A percentile compares a stretch with the other conserved stretches of the same genome.
Conservation (phyloP, 2,797 vertebrate species). For the Xerus rutilus region DNA sequence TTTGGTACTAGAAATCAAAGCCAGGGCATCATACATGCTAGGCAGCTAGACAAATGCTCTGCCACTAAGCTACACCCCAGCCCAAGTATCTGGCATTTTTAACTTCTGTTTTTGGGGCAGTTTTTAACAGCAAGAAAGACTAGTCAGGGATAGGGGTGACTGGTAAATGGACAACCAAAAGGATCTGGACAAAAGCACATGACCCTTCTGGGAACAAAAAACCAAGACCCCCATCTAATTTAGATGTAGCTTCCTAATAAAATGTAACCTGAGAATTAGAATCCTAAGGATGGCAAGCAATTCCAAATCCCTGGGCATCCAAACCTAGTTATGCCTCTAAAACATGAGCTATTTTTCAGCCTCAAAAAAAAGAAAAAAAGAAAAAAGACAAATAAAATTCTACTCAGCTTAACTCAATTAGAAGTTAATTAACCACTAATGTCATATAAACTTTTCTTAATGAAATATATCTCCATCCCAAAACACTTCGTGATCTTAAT, state of each 20-base stretch:
- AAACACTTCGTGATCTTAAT: neutral
- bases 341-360: neutral
- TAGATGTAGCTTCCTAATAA: neutral
- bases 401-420: neutral
- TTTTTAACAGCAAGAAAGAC: neutral
- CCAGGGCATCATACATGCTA: neutral
- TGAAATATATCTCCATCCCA: neutral
- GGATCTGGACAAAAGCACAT: neutral
- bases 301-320: neutral
- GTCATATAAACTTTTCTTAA: neutral
- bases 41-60: neutral
- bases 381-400: neutral
- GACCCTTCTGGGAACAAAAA: neutral
- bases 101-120: neutral
- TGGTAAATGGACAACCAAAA: neutral
- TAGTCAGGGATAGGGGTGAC: neutral
- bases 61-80: neutral
- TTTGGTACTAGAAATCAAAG: neutral
- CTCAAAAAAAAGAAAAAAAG: neutral
- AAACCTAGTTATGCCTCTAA: neutral
- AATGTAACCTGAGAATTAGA: neutral
- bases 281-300: neutral
- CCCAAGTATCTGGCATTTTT: neutral
- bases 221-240: neutral
- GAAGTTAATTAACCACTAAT: constrained; percentile 44